phyloP scores from a whole-genome alignment of 2,113 vertebrate genomes.

The Quiscalus mexicanus region DNA sequence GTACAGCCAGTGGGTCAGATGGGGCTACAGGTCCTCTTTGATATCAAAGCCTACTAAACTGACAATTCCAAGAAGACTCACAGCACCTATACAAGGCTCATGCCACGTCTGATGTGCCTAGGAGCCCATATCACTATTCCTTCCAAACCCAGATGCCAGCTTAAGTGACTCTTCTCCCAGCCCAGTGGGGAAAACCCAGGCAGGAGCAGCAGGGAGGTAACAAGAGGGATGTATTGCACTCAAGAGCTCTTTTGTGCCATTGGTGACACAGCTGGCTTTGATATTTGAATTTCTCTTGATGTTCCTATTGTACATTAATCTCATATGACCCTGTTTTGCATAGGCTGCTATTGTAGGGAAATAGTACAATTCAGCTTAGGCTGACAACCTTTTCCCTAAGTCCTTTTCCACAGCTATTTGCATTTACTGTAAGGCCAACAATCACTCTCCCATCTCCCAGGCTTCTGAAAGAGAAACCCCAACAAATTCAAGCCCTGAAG shows the following conservation, averaged over 20 bases:
- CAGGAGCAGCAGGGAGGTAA: background rate
- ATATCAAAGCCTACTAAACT: background rate
- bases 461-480: background rate
- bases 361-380: background rate
- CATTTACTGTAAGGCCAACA: background rate
- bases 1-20: background rate
- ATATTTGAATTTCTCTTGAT: background rate
- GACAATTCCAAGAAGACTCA: background rate
- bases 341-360: background rate
- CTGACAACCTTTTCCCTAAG: background rate
- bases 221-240: background rate
- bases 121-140: fast-evolving
- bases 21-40: background rate
- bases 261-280: background rate
- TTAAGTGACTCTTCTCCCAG: background rate
- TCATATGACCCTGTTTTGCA: background rate
- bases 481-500: background rate
- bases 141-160: background rate
- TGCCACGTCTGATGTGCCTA: background rate
- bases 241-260: background rate
- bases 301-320: background rate
- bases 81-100: background rate
- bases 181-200: background rate
- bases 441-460: background rate
- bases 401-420: background rate